Conservation (phyloP, 2,797 vertebrate genomes). For the Periparus ater region DNA sequence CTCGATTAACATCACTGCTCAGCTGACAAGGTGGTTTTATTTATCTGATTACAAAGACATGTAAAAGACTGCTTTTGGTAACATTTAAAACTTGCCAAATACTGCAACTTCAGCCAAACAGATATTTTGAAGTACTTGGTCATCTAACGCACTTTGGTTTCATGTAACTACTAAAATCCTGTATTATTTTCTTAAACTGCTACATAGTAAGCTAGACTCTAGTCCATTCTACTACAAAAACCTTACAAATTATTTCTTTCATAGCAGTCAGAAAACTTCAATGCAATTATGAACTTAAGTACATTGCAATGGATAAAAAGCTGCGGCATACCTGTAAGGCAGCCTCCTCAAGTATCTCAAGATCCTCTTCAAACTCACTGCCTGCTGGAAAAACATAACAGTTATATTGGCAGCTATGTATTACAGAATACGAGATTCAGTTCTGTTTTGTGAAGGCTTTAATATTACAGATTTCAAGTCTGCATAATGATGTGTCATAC, state of each 20-base stretch:
- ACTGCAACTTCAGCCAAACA: neutral
- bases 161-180: neutral
- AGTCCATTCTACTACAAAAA: neutral
- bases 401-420: neutral
- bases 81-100: neutral
- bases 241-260: neutral
- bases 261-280: neutral
- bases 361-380: conserved; percentile 96
- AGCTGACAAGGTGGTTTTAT: neutral
- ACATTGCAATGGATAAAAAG: neutral
- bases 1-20: neutral
- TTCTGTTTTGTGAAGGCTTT: neutral
- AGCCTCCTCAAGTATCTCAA: conserved; percentile 98
- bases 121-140: neutral
- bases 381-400: conserved; percentile 76
- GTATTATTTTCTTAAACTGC: neutral
- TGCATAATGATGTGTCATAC: neutral
- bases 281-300: neutral
- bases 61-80: neutral
- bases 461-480: neutral
- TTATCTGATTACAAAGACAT: neutral
- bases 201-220: neutral
- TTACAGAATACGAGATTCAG: neutral
- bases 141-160: neutral
- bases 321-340: conserved; percentile 88